Base-by-base conservation (phyloP, 2,797 vertebrate genomes). In the Pipistrellus nathusii region DNA sequence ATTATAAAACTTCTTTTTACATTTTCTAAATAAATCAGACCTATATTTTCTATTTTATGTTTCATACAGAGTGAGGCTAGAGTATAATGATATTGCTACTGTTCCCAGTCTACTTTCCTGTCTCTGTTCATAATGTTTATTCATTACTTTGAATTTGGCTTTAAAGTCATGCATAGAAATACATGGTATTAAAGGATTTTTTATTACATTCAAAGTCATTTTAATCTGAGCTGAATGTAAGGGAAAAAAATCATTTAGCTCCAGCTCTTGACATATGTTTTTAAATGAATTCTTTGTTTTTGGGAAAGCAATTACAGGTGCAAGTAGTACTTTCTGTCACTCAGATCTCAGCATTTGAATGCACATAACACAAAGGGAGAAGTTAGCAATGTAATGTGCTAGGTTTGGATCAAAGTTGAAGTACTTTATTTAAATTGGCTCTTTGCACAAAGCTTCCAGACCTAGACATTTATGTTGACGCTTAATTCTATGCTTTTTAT, bases 221-320 rank as follows among this genome's bases (percentile, higher is more conserved):
- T 78, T 72, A 91, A 95, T 53, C 18, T 48, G 72, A 96, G 88
- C 25, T 64, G 44, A 94, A 85, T 81, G 1, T 10, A 81, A 86
- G 82, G 10, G 44, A 21, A 87, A 46, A 75, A 91, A 78, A 72
- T n/a, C 88, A 83, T 84, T 95, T 27, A 8, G 30, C n/a, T 87
- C 8, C n/a, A 95, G 30, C 1, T 94, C 90, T 89, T 92, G 68
- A 96, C 85, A 76, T 1, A 5, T 94, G 93, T 96, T 53, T n/a
- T 41, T 51, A 96, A 98, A 90, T 15, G 75, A 93, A 48, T 80
- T 75, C 51, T 86, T 92, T 91, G 75, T 7, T 96, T 97, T 96
- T 46, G 94, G 82, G 66, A 85, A 96, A 94, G 12, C 10, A 96
- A 55, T 38, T 83, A 57, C 14, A 66, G 35, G 68, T 35, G 14